Base-by-base conservation (phyloP, 2,888 invertebrate genomes). In the Polyploca ridens region DNA sequence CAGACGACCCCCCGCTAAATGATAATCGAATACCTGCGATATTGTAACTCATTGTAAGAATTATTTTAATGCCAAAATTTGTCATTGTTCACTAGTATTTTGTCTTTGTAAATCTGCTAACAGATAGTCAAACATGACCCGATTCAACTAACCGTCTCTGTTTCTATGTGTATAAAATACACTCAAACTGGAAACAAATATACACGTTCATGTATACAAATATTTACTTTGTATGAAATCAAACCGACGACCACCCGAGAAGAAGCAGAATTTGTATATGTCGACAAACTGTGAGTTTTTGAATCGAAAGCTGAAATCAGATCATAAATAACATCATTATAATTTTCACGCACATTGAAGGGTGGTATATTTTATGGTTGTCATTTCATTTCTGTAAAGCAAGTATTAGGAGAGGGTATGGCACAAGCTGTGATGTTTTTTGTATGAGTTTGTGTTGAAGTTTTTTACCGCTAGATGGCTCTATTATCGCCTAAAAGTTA, bases 61-160 rank as follows among this genome's bases (percentile, higher is more conserved):
- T 13, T 3, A 41, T 41, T 13, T 13, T 41, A 8, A 3, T 3
- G 41, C 14, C 14, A 44, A 44, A 13, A 44, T 44, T 11, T 5
- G 41, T 41, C 41, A 13, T 11, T 13, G 13, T 41, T 10, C 41
- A 41, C 3, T n/a, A 5, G n/a, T 46, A 54, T 54, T 54, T 54
- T 54, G 54, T 54, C 19, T 10, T 8, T 54, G 54, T 49, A 16
- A 49, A 49, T 49, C 49, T 49, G 49, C 16, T 16, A 19, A 19
- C 54, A 54, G 49, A 16, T 49, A 16, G 54, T 16, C 19, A 54
- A 54, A 54, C 19, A 54, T 19, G 19, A 54, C 54, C 19, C 54
- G 19, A 54, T 19, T 54, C n/a, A 58, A 58, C 33, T n/a, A 4
- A 33, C 58, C 58, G 69, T 54, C 49, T 16, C 66, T 65, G 64